These are phyloP conservation scores for Sminthopsis crassicaudata DNA, from an alignment of 2,113 vertebrate genomes.

Conservation along the genomic window DNA sequence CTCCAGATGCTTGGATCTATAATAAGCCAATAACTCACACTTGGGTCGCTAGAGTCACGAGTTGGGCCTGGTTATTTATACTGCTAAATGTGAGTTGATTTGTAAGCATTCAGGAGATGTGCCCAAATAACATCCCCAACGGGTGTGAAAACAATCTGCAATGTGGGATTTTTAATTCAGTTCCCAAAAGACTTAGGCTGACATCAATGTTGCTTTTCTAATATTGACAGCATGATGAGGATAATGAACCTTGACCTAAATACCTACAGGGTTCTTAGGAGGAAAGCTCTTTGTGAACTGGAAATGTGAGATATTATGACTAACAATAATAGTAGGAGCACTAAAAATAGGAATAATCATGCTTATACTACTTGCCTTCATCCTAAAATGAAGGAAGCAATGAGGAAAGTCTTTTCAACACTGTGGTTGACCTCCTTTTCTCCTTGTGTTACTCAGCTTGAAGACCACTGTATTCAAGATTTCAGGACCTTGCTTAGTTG, in stretches of 20 bases:
- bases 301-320: neutral
- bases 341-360: neutral
- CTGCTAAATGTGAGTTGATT: neutral
- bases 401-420: neutral
- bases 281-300: neutral
- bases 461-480: neutral
- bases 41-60: neutral
- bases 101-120: neutral
- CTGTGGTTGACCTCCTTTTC: neutral
- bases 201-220: slow-evolving; percentile 9
- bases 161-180: slow-evolving; percentile 2
- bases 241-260: neutral
- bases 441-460: neutral
- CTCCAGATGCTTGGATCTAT: neutral
- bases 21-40: neutral
- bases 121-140: neutral
- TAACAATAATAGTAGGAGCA: neutral
- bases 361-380: neutral
- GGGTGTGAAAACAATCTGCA: neutral
- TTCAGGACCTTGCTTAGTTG: neutral
- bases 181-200: slow-evolving; percentile 14
- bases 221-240: neutral
- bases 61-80: neutral
- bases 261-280: neutral
- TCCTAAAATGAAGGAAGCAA: neutral